A percentile compares a stretch with the other conserved stretches of the same genome.
Conservation (phyloP, 1,140 invertebrate genomes). For the Brachionus asplanchnoidis region DNA sequence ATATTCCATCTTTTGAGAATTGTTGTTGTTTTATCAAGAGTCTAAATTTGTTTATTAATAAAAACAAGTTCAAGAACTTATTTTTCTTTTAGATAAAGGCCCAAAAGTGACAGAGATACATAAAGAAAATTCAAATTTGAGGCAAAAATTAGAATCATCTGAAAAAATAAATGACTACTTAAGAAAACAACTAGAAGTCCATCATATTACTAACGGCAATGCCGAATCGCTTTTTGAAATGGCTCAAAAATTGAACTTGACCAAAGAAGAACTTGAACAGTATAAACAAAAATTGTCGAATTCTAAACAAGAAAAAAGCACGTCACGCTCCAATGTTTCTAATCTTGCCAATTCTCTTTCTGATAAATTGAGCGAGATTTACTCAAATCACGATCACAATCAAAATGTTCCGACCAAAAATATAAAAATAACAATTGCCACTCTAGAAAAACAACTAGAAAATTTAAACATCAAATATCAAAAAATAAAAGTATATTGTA, state of each 20-base stretch:
- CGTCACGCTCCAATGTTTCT: background rate
- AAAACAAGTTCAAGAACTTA: no score
- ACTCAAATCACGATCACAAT: background rate
- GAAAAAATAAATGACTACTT: constrained; percentile 9
- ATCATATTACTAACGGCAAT: constrained; percentile 2
- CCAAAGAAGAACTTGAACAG: constrained; percentile 25
- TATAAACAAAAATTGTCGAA: background rate
- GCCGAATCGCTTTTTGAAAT: constrained; percentile 4
- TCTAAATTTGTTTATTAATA: background rate
- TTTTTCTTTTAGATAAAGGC: background rate
- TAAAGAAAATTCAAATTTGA: constrained; percentile 12
- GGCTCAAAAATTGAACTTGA: constrained; percentile 29
- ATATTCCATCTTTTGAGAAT: no score
- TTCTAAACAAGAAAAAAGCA: background rate
- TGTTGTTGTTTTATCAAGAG: no score
- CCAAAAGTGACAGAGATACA: constrained; percentile 13
- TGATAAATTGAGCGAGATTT: background rate
- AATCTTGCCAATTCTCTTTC: background rate
- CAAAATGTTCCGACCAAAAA: background rate
- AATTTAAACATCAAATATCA: background rate
- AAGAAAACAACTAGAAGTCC: background rate
- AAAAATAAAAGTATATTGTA: background rate
- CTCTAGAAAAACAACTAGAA: background rate
- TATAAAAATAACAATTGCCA: background rate
- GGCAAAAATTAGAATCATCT: background rate